Conservation (phyloP, 2,113 vertebrate species). For the Gracilinanus agilis region DNA sequence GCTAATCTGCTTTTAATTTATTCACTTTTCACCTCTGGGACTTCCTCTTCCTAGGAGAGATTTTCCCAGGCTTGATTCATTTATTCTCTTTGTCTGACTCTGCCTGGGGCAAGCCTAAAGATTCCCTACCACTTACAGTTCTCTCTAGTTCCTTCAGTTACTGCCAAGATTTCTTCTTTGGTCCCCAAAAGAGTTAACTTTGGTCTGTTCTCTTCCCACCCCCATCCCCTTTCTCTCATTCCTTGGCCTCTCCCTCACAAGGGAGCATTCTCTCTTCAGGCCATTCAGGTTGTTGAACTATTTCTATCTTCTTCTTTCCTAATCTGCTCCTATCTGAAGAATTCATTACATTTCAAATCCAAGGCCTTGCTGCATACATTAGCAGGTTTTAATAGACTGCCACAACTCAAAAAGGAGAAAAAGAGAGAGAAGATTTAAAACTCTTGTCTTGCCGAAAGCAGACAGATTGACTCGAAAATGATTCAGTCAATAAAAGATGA, state of each 20-base stretch:
- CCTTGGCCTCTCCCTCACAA: conserved; percentile 55
- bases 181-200: conserved; percentile 66
- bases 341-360: conserved; percentile 80
- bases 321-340: conserved; percentile 80
- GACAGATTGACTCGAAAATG: conserved; percentile 86
- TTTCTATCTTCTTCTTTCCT: conserved; percentile 71
- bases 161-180: conserved; percentile 32
- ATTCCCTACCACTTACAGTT: conserved; percentile 65
- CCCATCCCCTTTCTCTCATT: conserved; percentile 15
- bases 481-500: conserved; percentile 88
- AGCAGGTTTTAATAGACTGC: conserved; percentile 85
- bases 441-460: conserved; percentile 85
- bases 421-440: conserved; percentile 83
- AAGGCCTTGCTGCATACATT: conserved; percentile 75
- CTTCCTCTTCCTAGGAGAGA: conserved; percentile 72
- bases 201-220: not conserved
- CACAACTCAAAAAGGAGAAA: conserved; percentile 74
- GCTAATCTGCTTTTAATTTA: conserved; percentile 74
- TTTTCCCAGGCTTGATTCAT: conserved; percentile 68
- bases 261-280: conserved; percentile 62
- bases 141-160: conserved; percentile 27
- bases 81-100: conserved; percentile 70
- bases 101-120: conserved; percentile 69
- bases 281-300: conserved; percentile 12
- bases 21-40: conserved; percentile 75